phyloP scores from a whole-genome alignment of 2,797 vertebrate species.

The Kryptolebias ocellatus region DNA sequence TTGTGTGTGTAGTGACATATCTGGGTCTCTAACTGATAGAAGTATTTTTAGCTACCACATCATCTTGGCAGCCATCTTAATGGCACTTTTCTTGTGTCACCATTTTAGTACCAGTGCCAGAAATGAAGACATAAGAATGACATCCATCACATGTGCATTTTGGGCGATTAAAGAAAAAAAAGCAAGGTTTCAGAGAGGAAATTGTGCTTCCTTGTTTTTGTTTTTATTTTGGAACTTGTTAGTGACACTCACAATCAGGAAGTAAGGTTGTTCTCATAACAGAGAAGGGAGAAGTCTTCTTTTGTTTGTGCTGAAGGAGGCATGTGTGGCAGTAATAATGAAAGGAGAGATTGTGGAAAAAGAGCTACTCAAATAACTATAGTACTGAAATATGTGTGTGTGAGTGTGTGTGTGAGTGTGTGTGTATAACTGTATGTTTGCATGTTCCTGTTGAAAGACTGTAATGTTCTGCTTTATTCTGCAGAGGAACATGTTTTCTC shows the following conservation, averaged over 20 bases:
- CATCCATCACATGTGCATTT: slow-evolving; percentile 30
- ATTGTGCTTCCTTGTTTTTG: not conserved
- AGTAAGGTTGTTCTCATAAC: slow-evolving; percentile 34
- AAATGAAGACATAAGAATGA: slow-evolving; percentile 37
- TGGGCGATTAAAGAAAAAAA: slow-evolving; percentile 30
- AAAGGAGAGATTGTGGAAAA: slow-evolving; percentile 17
- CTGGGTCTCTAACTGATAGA: slow-evolving; percentile 62
- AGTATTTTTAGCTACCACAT: slow-evolving; percentile 68
- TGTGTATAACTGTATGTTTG: not conserved
- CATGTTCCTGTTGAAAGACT: slow-evolving; percentile 32
- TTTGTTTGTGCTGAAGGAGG: slow-evolving; percentile 8
- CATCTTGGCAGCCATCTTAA: slow-evolving; percentile 70
- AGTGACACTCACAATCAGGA: slow-evolving; percentile 40
- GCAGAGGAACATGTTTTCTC: slow-evolving; percentile 55
- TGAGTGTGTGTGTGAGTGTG: slow-evolving; percentile 6
- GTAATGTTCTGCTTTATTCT: slow-evolving; percentile 42
- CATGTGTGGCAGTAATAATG: slow-evolving; percentile 1
- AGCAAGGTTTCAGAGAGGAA: slow-evolving; percentile 1
- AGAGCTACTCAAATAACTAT: slow-evolving; percentile 37
- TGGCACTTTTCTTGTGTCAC: slow-evolving; percentile 58
- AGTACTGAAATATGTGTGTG: slow-evolving; percentile 24
- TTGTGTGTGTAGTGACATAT: slow-evolving; percentile 66
- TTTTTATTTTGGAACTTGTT: slow-evolving; percentile 30
- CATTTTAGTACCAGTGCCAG: slow-evolving; percentile 43
- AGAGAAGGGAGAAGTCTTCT: slow-evolving; percentile 1